Base-by-base conservation (phyloP, 2,113 vertebrate genomes). In the Cathartes aura region DNA sequence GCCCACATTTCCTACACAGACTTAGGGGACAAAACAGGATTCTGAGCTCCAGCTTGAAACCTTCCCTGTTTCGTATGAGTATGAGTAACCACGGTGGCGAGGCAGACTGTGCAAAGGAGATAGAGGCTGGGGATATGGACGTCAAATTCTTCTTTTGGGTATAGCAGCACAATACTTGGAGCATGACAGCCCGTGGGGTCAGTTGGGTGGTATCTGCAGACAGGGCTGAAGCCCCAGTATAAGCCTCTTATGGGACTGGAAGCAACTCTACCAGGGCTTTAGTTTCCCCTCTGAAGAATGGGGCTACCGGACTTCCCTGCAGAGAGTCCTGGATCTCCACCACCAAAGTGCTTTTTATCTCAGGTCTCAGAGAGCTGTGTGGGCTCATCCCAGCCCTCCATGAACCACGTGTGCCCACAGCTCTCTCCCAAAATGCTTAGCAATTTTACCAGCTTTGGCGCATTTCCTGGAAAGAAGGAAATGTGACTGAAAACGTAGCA, bases 341-440 rank as follows among this genome's bases (percentile, higher is more conserved):
- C n/a, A 79, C 29, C 6, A 22, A 52, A 82, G 5, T 55, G 29
- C 17, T 55, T 96, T 92, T 81, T 48, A 8, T 76, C 58, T 73
- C 56, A 71, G 36, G 40, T 38, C 45, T 87, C 12, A 52, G 50
- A 47, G 47, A 76, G 23, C n/a, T 0, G 0, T 6, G 34, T 50
- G 43, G 45, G 42, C 48, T 82, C 45, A 40, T 24, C 24, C 40
- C 17, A 42, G 34, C 19, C 23, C 30, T 72, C 42, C 27, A 26
- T 3, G 48, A 32, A 48, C 5, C 34, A 26, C 0, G 2, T 11
- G 12, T 55, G 40, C 42, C 16, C 36, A 23, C 40, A 66, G 24
- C 47, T 45, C 26, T 75, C 34, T 50, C 36, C 22, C 11, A 5
- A 67, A 58, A 80, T 19, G 8, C 38, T 62, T 38, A 42, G 24